Evolutionary conservation across 2,888 invertebrate genomes (phyloP).

Genomic region (Leptopterna dolabrata): DNA sequence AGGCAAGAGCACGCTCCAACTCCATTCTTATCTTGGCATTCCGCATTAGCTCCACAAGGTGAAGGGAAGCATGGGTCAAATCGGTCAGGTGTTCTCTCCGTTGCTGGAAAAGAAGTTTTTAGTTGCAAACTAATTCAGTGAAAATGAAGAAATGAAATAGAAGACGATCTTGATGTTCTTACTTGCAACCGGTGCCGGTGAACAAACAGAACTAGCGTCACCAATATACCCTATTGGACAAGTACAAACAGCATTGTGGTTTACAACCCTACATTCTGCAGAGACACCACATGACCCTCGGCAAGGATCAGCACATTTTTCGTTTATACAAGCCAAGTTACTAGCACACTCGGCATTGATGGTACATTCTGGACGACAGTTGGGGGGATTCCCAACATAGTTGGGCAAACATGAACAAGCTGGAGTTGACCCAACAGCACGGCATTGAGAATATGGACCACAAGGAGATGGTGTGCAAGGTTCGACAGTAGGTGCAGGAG

Average conservation of each 20-base stretch:
- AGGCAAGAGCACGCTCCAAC: conserved; percentile 88
- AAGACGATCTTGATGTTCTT: conserved; percentile 59
- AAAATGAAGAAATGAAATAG: neutral
- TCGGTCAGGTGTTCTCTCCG: conserved; percentile 73
- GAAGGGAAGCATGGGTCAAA: conserved; percentile 84
- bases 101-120: conserved; percentile 68
- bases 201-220: conserved; percentile 76
- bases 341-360: conserved; percentile 84
- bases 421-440: conserved; percentile 83
- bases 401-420: conserved; percentile 85
- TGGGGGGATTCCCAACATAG: conserved; percentile 86
- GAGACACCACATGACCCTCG: conserved; percentile 82
- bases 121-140: neutral
- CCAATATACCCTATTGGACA: conserved; percentile 87
- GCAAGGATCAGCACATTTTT: conserved; percentile 87
- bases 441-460: conserved; percentile 85
- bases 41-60: conserved; percentile 87
- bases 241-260: conserved; percentile 83
- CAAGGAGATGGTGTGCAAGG: conserved; percentile 86
- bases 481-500: conserved; percentile 70
- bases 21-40: conserved; percentile 83
- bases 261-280: conserved; percentile 85
- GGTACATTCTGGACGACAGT: conserved; percentile 86
- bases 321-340: conserved; percentile 83
- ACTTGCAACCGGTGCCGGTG: conserved; percentile 66